A percentile compares a stretch with the other conserved stretches of the same genome.
These are phyloP conservation scores for Coregonus suidteri DNA, from an alignment of 2,797 vertebrate genomes.

Conservation along the genomic window DNA sequence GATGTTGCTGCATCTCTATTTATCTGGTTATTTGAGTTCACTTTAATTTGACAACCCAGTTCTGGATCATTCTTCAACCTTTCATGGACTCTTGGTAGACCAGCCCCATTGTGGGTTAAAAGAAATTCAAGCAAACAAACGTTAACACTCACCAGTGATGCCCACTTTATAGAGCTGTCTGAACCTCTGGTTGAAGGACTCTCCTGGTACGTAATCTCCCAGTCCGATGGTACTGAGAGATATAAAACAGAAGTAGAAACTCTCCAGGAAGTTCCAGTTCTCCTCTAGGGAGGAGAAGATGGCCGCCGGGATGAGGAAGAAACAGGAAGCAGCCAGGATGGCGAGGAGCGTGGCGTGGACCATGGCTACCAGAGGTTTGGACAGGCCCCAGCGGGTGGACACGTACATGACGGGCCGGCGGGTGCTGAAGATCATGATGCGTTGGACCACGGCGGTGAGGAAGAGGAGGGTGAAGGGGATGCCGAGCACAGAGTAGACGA, in stretches of 20 bases:
- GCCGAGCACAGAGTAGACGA: constrained; percentile 92
- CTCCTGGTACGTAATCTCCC: constrained; percentile 95
- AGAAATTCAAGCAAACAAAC: background rate
- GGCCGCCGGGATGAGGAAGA: constrained; percentile 93
- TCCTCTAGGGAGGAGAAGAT: constrained; percentile 91
- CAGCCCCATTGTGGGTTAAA: background rate
- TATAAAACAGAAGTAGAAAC: constrained; percentile 98
- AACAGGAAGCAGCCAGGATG: constrained; percentile 80
- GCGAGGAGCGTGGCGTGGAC: constrained; percentile 85
- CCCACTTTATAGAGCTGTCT: constrained; percentile 94
- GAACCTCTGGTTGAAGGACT: constrained; percentile 90
- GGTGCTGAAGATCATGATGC: constrained; percentile 89
- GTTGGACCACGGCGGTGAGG: constrained; percentile 94
- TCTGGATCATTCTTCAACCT: background rate
- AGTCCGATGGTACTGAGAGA: constrained; percentile 97
- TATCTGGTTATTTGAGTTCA: background rate
- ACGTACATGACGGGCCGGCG: constrained; percentile 85
- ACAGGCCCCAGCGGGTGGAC: constrained; percentile 89
- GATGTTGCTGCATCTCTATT: background rate
- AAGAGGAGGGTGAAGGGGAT: constrained; percentile 98
- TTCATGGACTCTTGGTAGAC: background rate
- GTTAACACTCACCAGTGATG: constrained; percentile 87
- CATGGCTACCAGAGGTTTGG: constrained; percentile 87
- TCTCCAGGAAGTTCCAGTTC: constrained; percentile 98
- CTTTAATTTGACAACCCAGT: background rate